Percentiles rank a stretch among this genome's conserved stretches.
Evolutionary conservation across 2,797 vertebrate species (phyloP).

Genomic region (Chiloscyllium punctatum): DNA sequence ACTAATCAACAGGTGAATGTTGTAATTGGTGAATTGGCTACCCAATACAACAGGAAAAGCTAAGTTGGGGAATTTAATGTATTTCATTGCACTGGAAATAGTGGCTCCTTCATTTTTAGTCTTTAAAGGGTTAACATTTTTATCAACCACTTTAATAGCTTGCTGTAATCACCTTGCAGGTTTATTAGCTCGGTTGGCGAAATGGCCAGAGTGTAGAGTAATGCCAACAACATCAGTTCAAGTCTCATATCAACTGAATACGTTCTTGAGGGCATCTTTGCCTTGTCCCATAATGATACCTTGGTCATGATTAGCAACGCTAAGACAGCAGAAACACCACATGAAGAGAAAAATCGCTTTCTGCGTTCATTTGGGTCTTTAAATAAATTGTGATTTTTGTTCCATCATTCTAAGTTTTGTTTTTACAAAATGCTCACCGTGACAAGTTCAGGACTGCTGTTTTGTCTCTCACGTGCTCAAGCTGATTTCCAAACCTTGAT

Average conservation of each 20-base stretch:
- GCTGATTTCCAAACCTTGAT: not conserved
- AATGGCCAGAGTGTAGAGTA: too few relatives aligned
- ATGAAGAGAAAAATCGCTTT: not conserved
- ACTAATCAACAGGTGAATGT: not conserved
- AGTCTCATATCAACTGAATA: too few relatives aligned
- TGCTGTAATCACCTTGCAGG: not conserved
- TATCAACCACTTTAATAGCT: not conserved
- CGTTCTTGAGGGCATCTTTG: too few relatives aligned
- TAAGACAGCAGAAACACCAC: too few relatives aligned
- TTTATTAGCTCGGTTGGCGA: too few relatives aligned
- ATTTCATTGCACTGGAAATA: not conserved
- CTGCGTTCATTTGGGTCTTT: not conserved
- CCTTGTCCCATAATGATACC: too few relatives aligned
- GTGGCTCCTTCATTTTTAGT: not conserved
- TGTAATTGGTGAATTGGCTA: not conserved
- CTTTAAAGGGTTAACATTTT: not conserved
- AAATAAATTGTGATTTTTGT: not conserved
- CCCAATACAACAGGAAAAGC: not conserved
- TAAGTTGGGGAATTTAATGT: not conserved
- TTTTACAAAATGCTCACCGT: not conserved
- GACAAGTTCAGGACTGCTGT: not conserved
- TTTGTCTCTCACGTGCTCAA: not conserved
- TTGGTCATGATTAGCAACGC: too few relatives aligned
- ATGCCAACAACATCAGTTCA: too few relatives aligned
- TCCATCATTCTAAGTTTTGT: not conserved